Evolutionary conservation across 2,113 vertebrate species (phyloP).

Genomic region (Urocynchramus pylzowi): DNA sequence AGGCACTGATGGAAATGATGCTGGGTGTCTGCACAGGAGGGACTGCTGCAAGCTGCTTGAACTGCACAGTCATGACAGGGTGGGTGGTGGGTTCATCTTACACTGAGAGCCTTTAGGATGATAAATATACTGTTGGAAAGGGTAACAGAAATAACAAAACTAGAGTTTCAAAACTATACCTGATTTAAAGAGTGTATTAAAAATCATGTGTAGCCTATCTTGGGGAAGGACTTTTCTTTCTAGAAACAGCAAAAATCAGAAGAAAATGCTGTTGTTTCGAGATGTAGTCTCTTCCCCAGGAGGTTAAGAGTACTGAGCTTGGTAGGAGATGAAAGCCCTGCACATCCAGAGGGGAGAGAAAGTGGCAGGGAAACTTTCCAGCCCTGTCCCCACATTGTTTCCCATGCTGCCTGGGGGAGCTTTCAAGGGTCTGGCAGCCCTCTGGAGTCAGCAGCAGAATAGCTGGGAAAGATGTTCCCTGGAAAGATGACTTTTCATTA

Average conservation of each 20-base stretch:
- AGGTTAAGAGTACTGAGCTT: background rate
- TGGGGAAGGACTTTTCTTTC: background rate
- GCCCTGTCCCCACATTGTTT: rapidly evolving
- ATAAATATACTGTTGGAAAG: background rate
- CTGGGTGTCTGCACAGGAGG: background rate
- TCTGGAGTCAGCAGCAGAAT: background rate
- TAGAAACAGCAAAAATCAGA: background rate
- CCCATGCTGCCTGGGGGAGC: rapidly evolving
- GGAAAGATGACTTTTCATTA: background rate
- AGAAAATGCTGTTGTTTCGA: background rate
- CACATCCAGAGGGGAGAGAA: background rate
- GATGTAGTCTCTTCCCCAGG: background rate
- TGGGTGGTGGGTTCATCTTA: background rate
- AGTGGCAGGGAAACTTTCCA: background rate
- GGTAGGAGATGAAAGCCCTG: background rate
- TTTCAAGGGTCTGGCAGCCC: background rate
- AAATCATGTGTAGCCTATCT: background rate
- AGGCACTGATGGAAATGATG: background rate
- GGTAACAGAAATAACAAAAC: background rate
- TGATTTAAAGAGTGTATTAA: background rate
- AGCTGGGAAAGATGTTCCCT: background rate
- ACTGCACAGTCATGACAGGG: background rate
- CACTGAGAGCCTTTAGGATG: background rate
- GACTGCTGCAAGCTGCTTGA: background rate
- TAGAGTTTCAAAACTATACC: background rate